Evolutionary conservation across 2,797 vertebrate species (phyloP), one percentile per base, ranked within the genome.

Genomic region (Prionace glauca): DNA sequence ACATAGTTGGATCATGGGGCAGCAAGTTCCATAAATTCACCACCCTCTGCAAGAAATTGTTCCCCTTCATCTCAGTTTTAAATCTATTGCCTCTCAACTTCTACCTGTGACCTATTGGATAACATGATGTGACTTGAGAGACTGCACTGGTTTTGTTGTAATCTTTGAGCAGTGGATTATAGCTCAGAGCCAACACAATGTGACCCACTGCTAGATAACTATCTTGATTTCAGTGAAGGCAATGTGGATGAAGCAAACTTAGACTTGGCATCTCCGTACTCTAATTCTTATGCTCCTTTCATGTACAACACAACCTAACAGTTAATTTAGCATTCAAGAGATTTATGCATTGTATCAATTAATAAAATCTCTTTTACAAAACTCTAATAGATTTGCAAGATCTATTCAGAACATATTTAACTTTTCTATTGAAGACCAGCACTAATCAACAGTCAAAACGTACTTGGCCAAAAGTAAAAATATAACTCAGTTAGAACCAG

Each of bases 371-470:
- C 32, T n/a, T 67, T 67, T 91, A n/a, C 32, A 91, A 91, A 91
- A 16, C 88, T 91, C 88, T 88, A n/a, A 32, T n/a, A n/a, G 3
- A 36, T 91, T 91, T 65, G 14, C 12, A 65, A 91, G 32, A 36
- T 91, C 32, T 91, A 91, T 91, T 65, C 10, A 91, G 60, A 91
- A 36, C 88, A 36, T n/a, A n/a, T 91, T 91, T 36, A 67, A 91
- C 18, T 91, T 67, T 91, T 36, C 32, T 67, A n/a, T 91, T n/a
- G 60, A 91, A 65, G 62, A 2, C 14, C 32, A n/a, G 62, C 16
- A n/a, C 32, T 20, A 91, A 67, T n/a, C 32, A 9, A 91, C 32
- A 67, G 16, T 65, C 60, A n/a, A 65, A 91, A 11, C 32, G 32
- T 67, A 91, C 60, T 91, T 91, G 60, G 62, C 88, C 2, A 9